A percentile compares a stretch with the other conserved stretches of the same genome.
phyloP scores from a whole-genome alignment of 2,888 invertebrate genomes.

The Dorcus parallelipipedus region DNA sequence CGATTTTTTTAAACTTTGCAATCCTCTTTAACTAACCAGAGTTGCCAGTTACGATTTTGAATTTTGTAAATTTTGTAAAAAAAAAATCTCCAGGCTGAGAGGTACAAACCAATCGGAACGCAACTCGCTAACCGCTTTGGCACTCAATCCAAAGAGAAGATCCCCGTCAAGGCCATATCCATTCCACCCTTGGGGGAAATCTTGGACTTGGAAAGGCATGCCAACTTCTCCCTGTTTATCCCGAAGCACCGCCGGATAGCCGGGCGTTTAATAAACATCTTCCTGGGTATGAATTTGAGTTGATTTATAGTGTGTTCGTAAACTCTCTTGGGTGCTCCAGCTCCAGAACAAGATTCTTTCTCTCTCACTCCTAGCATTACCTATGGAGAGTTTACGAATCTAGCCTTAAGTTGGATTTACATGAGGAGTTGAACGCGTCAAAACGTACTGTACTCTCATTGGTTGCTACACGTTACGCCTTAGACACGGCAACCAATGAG shows the following conservation, averaged over 20 bases:
- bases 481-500: too few species aligned
- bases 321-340: too few species aligned
- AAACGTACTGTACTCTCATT: neutral
- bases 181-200: constrained; percentile 60
- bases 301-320: too few species aligned
- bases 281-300: constrained; percentile 54
- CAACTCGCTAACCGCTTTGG: constrained; percentile 62
- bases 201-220: constrained; percentile 56
- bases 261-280: constrained; percentile 63
- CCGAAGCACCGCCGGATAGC: constrained; percentile 70
- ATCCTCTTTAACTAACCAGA: too few species aligned
- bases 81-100: constrained; percentile 45
- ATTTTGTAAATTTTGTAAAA: neutral
- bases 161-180: constrained; percentile 54
- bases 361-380: too few species aligned
- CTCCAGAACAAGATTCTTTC: too few species aligned
- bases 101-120: constrained; percentile 56
- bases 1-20: neutral
- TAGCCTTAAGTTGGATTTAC: neutral
- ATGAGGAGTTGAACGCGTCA: neutral
- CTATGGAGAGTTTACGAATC: too few species aligned
- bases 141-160: constrained; percentile 51
- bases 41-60: neutral
- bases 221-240: constrained; percentile 72
- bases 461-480: too few species aligned